Percentiles rank a stretch among this genome's conserved stretches.
Conservation (phyloP, 2,113 vertebrate genomes). For the Rhineura floridana region DNA sequence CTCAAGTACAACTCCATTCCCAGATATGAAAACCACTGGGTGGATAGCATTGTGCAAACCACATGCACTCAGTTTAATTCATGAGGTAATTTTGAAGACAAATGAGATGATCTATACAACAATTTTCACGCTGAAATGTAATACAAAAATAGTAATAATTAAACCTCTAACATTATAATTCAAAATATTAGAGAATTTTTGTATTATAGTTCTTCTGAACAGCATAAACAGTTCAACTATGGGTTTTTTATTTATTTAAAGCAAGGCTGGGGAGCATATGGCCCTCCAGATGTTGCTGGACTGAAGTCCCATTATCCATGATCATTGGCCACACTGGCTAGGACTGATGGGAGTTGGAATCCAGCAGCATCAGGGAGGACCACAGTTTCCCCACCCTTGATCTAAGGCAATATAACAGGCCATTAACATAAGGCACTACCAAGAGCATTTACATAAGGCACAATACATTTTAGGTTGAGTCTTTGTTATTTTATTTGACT, state of each 20-base stretch:
- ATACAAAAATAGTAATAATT: neutral
- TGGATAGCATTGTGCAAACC: neutral
- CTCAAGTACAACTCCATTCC: neutral
- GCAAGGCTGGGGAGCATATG: too few relatives aligned
- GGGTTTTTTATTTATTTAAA: too few relatives aligned
- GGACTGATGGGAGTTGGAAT: too few relatives aligned
- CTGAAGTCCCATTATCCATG: too few relatives aligned
- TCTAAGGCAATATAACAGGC: too few relatives aligned
- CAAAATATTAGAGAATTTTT: neutral
- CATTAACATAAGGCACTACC: neutral
- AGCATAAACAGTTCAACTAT: neutral
- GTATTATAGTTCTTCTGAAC: neutral
- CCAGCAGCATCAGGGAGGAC: too few relatives aligned
- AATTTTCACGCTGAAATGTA: neutral
- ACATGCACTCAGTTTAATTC: neutral
- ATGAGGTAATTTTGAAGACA: neutral
- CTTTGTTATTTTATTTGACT: neutral
- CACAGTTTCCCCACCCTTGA: too few relatives aligned
- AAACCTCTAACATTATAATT: neutral
- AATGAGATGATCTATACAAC: neutral
- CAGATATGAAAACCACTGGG: neutral
- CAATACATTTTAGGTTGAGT: neutral
- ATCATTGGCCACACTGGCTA: too few relatives aligned
- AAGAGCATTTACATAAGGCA: neutral
- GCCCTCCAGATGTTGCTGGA: too few relatives aligned